Conservation (phyloP, 2,113 vertebrate genomes). For the Brachyistius frenatus region DNA sequence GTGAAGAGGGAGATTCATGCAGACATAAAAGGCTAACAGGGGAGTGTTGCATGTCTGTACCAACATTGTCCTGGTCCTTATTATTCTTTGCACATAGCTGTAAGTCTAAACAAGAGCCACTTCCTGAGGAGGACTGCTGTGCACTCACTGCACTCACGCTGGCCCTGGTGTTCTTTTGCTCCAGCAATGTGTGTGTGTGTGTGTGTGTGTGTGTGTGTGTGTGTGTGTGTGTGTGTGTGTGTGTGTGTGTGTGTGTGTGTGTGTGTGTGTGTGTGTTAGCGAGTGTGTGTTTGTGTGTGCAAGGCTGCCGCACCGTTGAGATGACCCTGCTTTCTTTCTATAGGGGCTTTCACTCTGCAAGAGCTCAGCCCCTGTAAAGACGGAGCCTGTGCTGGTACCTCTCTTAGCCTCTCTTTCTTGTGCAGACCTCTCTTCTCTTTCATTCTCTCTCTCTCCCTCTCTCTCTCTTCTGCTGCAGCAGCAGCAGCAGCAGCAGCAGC, state of each 20-base stretch:
- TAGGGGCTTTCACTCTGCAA: constrained; percentile 80
- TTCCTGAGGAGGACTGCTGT: constrained; percentile 81
- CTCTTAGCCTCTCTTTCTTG: constrained; percentile 73
- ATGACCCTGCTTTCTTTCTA: constrained; percentile 82
- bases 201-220: constrained; percentile 44
- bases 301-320: constrained; percentile 65
- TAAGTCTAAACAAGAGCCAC: constrained; percentile 84
- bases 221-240: constrained; percentile 41
- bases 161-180: constrained; percentile 80
- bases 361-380: constrained; percentile 77
- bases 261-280: constrained; percentile 36
- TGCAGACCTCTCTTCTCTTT: constrained; percentile 66
- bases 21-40: constrained; percentile 77
- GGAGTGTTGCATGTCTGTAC: constrained; percentile 78
- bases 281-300: constrained; percentile 58
- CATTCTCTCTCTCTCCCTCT: constrained; percentile 53
- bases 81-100: constrained; percentile 84
- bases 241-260: constrained; percentile 43
- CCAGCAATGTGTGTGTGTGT: constrained; percentile 42
- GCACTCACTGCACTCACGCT: constrained; percentile 76
- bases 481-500: constrained; percentile 70
- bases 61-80: constrained; percentile 79
- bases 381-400: constrained; percentile 78
- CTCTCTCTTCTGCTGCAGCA: constrained; percentile 19
- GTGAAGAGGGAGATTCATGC: constrained; percentile 71